These are phyloP conservation scores for Itoplectis maculator DNA, from an alignment of 2,888 invertebrate genomes.

Conservation along the genomic window DNA sequence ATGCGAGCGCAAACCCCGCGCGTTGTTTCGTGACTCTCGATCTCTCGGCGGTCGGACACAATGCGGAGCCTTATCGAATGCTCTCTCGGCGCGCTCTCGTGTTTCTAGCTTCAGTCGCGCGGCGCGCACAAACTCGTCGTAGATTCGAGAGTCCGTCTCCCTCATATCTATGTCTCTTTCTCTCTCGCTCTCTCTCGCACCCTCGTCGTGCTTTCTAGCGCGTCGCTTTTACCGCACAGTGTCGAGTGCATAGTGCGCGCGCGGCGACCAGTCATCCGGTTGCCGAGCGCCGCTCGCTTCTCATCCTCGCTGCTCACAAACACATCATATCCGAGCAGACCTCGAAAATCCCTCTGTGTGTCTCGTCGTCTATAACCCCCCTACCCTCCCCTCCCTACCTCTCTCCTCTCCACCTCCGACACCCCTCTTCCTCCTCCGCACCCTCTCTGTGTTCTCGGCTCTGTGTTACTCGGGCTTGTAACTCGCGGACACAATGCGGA, in stretches of 20 bases:
- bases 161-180: slow-evolving; percentile 31
- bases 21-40: slow-evolving; percentile 38
- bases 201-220: slow-evolving; percentile 15
- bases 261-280: slow-evolving; percentile 22
- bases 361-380: slow-evolving; percentile 44
- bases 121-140: slow-evolving; percentile 29
- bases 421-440: too few relatives aligned
- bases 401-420: too few relatives aligned
- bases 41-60: slow-evolving; percentile 50
- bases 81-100: slow-evolving; percentile 40
- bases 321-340: slow-evolving; percentile 49
- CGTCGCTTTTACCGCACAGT: slow-evolving; percentile 6
- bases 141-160: slow-evolving; percentile 60
- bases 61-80: slow-evolving; percentile 64
- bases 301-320: slow-evolving; percentile 31
- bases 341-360: slow-evolving; percentile 57
- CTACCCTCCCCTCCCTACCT: too few relatives aligned
- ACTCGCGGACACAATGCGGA: slow-evolving; percentile 39
- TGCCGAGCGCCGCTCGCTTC: slow-evolving; percentile 46
- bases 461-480: slow-evolving; percentile 4
- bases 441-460: too few relatives aligned
- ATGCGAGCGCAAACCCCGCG: slow-evolving; percentile 21
- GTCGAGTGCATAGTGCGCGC: slow-evolving; percentile 11
- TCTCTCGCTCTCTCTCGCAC: background rate
- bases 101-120: slow-evolving; percentile 60